phyloP scores from a whole-genome alignment of 1,140 invertebrate genomes.

The Delia radicum region DNA sequence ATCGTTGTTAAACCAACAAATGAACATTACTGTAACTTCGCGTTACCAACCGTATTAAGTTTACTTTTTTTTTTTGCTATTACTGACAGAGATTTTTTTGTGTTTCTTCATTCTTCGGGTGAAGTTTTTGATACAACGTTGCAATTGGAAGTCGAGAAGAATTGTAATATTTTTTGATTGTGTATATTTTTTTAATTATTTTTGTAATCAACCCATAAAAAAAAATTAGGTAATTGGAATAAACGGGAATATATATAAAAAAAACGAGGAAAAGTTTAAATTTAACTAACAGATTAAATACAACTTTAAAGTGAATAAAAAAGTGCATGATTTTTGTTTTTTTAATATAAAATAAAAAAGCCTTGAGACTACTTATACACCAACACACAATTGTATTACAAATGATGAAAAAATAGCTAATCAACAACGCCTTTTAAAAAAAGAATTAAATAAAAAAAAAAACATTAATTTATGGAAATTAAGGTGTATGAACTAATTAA shows the following conservation, averaged over 20 bases:
- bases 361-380: not conserved
- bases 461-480: not conserved
- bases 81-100: not conserved
- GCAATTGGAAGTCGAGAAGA: not conserved
- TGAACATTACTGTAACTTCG: no score
- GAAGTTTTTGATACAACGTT: not conserved
- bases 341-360: not conserved
- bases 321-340: not conserved
- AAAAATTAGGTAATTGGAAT: not conserved
- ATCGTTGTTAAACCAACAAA: no score
- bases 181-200: not conserved
- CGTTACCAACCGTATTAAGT: not conserved
- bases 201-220: not conserved
- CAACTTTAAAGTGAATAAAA: not conserved
- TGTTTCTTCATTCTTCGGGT: not conserved
- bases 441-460: not conserved
- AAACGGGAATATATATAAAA: not conserved
- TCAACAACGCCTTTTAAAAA: conserved; percentile 1
- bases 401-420: not conserved
- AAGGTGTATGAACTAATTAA: conserved; percentile 4
- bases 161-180: not conserved
- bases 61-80: not conserved
- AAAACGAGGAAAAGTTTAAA: not conserved
- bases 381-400: not conserved
- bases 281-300: not conserved